phyloP scores from a whole-genome alignment of 2,797 vertebrate genomes.

The Acanthornis magna region DNA sequence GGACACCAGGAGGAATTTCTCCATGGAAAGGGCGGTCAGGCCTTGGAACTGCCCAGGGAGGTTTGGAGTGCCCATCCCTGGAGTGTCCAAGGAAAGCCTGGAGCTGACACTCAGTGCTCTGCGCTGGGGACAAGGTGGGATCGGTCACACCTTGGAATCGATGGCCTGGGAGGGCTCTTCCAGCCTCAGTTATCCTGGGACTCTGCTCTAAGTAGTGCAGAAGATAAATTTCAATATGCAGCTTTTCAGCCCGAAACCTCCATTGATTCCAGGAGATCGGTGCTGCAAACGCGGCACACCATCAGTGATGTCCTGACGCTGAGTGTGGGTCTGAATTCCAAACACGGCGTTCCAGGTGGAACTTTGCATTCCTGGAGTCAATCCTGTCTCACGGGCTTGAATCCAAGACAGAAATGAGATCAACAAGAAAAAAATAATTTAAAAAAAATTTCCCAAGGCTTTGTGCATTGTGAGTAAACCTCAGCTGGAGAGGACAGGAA shows the following conservation, averaged over 20 bases:
- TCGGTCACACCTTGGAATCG: accelerated
- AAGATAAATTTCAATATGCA: not conserved
- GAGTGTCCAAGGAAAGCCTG: not conserved
- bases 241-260: not conserved
- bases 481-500: not conserved
- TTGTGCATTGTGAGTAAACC: not conserved
- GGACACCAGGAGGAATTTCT: not conserved
- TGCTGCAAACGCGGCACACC: not conserved
- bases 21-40: not conserved
- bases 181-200: not conserved
- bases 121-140: not conserved
- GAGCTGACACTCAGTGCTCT: not conserved
- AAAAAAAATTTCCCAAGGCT: not conserved
- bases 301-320: not conserved
- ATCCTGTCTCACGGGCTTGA: accelerated
- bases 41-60: not conserved
- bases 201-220: not conserved
- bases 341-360: not conserved
- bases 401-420: not conserved
- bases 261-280: not conserved
- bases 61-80: not conserved
- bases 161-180: not conserved
- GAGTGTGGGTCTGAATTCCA: not conserved
- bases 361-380: not conserved
- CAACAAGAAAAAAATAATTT: not conserved